Conservation (phyloP, 1,140 invertebrate species). For the Physella acuta region DNA sequence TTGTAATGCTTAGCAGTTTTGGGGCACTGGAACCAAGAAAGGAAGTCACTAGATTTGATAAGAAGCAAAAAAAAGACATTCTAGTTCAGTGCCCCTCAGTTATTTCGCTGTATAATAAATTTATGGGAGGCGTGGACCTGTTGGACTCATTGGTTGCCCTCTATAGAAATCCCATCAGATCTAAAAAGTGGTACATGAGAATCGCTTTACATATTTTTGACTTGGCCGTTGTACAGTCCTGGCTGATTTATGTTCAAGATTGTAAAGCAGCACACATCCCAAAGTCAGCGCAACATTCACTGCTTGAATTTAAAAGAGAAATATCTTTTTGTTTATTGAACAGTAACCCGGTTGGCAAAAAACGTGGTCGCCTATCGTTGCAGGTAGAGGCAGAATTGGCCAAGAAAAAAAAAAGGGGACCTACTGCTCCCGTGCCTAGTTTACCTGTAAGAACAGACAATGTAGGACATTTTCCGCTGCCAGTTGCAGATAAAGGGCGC, state of each 20-base stretch:
- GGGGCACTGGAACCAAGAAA: constrained; percentile 26
- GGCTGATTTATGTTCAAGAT: constrained; percentile 45
- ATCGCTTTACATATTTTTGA: constrained; percentile 42
- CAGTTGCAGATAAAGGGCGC: background rate
- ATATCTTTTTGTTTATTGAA: too few relatives aligned
- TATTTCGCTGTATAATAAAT: constrained; percentile 54
- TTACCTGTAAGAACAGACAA: constrained; percentile 23
- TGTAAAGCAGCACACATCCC: background rate
- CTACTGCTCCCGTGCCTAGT: background rate
- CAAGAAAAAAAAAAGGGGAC: background rate
- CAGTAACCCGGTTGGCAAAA: background rate
- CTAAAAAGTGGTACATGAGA: constrained; percentile 44
- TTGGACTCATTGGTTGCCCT: constrained; percentile 38
- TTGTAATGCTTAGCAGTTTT: constrained; percentile 31
- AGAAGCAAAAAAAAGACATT: constrained; percentile 41
- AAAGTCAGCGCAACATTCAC: background rate
- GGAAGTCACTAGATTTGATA: constrained; percentile 29
- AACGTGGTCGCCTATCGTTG: background rate
- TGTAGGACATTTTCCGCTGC: constrained; percentile 21
- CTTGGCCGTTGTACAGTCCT: constrained; percentile 45
- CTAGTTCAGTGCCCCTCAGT: constrained; percentile 49
- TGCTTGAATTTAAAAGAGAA: constrained; percentile 7
- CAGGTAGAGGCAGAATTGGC: background rate
- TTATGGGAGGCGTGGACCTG: constrained; percentile 58
- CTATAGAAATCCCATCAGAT: constrained; percentile 43